Conservation (phyloP, 2,113 vertebrate species). For the Antigone vipio region DNA sequence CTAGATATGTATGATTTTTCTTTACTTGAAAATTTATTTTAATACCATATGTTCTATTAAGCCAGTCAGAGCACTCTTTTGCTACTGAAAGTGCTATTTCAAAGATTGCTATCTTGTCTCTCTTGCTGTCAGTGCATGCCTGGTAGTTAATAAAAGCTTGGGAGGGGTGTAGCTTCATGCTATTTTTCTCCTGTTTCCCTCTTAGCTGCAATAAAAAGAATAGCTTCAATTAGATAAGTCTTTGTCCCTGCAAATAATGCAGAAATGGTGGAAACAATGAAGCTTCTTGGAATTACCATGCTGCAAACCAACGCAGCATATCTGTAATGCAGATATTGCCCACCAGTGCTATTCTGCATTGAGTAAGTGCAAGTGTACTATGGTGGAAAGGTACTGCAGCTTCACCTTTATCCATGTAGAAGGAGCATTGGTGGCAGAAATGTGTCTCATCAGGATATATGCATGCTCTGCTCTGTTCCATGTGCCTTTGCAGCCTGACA, state of each 20-base stretch:
- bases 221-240: not conserved
- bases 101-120: not conserved
- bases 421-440: not conserved
- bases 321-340: not conserved
- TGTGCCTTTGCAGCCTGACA: not conserved
- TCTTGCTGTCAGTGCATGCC: not conserved
- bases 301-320: not conserved
- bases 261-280: not conserved
- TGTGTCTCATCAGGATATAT: not conserved
- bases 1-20: accelerated
- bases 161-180: not conserved
- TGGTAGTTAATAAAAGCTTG: not conserved
- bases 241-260: not conserved
- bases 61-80: not conserved
- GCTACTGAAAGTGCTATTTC: not conserved
- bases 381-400: not conserved
- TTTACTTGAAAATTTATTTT: not conserved
- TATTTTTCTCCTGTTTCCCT: not conserved
- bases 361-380: not conserved
- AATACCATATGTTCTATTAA: not conserved
- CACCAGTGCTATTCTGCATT: no score
- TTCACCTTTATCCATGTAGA: accelerated
- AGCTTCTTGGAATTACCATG: not conserved
- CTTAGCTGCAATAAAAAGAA: not conserved
- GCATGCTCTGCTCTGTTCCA: not conserved